Conservation (phyloP, 2,888 invertebrate species). For the Cephus rjabovi region DNA sequence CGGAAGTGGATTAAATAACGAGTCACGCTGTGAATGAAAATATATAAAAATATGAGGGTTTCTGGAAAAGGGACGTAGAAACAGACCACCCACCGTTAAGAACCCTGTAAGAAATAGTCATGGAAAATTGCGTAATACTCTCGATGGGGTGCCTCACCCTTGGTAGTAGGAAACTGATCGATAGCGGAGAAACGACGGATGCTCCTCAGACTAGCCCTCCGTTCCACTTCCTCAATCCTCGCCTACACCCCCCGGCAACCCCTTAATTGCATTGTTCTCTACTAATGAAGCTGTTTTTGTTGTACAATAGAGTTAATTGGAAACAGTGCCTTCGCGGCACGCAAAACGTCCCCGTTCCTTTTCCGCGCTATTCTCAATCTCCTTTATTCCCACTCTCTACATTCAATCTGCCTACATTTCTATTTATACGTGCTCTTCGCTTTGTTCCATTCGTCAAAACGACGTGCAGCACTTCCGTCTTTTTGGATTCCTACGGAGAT, state of each 20-base stretch:
- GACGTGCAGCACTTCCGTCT: background rate
- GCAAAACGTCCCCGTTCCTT: slow-evolving; percentile 33
- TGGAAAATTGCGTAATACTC: background rate
- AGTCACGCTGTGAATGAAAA: background rate
- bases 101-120: background rate
- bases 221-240: slow-evolving; percentile 28
- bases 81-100: background rate
- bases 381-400: background rate
- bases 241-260: slow-evolving; percentile 33
- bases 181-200: slow-evolving; percentile 44
- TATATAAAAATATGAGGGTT: background rate
- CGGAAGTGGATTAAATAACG: background rate
- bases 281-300: slow-evolving; percentile 46
- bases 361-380: background rate
- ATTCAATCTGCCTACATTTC: background rate
- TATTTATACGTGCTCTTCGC: background rate
- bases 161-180: slow-evolving; percentile 30
- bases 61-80: background rate
- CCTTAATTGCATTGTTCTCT: slow-evolving; percentile 43
- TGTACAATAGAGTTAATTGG: slow-evolving; percentile 39
- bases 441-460: background rate
- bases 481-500: background rate
- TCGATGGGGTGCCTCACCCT: background rate
- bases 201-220: slow-evolving; percentile 39
- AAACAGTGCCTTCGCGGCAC: slow-evolving; percentile 28